Base-by-base conservation (phyloP, 2,797 vertebrate genomes). In the Sebastes minor region DNA sequence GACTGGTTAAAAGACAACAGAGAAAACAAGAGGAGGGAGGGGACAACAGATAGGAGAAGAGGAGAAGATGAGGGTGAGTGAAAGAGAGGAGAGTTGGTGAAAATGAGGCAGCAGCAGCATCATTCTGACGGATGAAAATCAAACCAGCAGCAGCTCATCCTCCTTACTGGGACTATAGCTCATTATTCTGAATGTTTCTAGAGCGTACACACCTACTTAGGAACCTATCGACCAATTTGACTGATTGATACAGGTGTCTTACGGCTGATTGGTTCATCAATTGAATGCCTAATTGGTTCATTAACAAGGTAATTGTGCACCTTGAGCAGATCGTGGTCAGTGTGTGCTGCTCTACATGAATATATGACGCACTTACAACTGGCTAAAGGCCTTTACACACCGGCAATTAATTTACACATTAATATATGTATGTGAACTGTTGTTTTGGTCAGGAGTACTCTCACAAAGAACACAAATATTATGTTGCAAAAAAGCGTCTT, bases 1-100 rank as follows among this genome's bases (percentile, higher is more conserved):
- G 61, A 28, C 59, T 74, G 56, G 66, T 70, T 72, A 70, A 76
- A 60, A 78, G 70, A 82, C 67, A 66, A 81, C 69, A 27, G 66
- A 82, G 76, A 57, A 81, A 78, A 73, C 60, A 73, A 53, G 57
- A 30, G 8, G 49, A 52, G n/a, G 66, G 55, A 42, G 33, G 49
- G 69, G 60, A 52, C 60, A 66, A 46, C 18, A 32, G 72, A 76
- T 25, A 65, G 60, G 63, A 59, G 42, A 71, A 38, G 64, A 35
- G 11, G 52, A 53, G 14, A 61, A 61, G 56, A 60, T 52, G 60
- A 66, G 35, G 49, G 73, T 63, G 59, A n/a, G 33, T 32, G 55
- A 74, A 63, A 60, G 11, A 72, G 46, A 53, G 62, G 3, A 32
- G 70, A 33, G 73, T 7, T 4, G 73, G 42, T 57, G 66, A 70